Conservation (phyloP, 2,797 vertebrate species). For the Tiaroga cobitis region DNA sequence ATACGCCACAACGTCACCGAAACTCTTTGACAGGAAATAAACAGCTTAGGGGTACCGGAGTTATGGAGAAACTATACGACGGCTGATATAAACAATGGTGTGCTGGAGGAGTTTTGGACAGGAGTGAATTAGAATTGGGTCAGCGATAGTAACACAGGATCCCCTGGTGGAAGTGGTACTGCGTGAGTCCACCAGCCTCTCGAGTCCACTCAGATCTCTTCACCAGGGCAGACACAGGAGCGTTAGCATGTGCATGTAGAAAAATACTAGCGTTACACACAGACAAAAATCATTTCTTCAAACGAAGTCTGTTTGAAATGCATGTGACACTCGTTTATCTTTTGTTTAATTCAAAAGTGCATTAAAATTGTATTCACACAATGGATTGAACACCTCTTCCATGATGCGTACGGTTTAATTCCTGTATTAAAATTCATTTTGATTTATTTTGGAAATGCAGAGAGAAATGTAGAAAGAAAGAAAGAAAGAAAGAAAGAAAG, state of each 20-base stretch:
- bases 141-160: conserved; percentile 59
- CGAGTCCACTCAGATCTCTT: background rate
- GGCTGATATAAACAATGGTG: conserved; percentile 73
- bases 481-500: background rate
- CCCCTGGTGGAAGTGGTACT: conserved; percentile 59
- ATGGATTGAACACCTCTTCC: background rate
- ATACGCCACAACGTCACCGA: conserved; percentile 63
- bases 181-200: background rate
- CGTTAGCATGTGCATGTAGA: conserved; percentile 61
- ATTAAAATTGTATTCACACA: background rate
- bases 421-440: background rate
- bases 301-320: conserved; percentile 14
- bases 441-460: background rate
- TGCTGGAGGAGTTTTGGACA: conserved; percentile 24
- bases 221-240: conserved; percentile 64
- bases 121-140: conserved; percentile 19
- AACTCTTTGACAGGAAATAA: conserved; percentile 70
- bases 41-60: conserved; percentile 64
- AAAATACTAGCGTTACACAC: background rate
- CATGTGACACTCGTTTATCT: background rate
- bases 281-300: background rate
- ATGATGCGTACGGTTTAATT: background rate
- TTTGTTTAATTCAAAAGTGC: background rate
- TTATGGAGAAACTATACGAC: conserved; percentile 68
- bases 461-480: background rate